These are phyloP conservation scores for Cantharis nigra DNA, from an alignment of 2,888 invertebrate genomes.

Conservation along the genomic window DNA sequence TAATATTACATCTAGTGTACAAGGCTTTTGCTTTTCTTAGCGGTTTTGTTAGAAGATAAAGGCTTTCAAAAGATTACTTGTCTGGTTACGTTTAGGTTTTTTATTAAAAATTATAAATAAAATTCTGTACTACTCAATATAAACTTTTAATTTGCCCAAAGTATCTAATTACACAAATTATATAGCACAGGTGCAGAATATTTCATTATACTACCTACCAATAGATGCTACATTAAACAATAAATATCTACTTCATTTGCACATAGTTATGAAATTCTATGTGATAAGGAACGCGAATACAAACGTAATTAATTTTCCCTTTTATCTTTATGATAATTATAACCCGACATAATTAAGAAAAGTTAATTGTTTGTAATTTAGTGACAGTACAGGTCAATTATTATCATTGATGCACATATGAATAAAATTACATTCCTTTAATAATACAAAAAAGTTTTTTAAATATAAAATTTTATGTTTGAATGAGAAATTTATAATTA, in stretches of 20 bases:
- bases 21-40: slow-evolving; percentile 8
- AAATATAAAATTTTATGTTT: not conserved
- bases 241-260: slow-evolving; percentile 9
- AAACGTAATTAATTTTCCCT: slow-evolving; percentile 14
- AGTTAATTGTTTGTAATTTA: not conserved
- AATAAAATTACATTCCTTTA: not conserved
- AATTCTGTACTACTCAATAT: not conserved
- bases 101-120: not conserved
- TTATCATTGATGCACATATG: not conserved
- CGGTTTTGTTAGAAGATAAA: slow-evolving; percentile 11
- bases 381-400: not conserved
- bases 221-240: slow-evolving; percentile 4
- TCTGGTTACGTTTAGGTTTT: not conserved
- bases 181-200: not conserved
- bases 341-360: not conserved
- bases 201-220: not conserved
- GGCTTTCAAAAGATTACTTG: slow-evolving; percentile 16
- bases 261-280: slow-evolving; percentile 23
- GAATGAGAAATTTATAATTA: not conserved
- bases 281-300: slow-evolving; percentile 21
- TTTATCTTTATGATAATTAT: not conserved
- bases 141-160: not conserved
- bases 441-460: not conserved
- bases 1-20: slow-evolving; percentile 2
- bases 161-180: not conserved